Conservation (phyloP, 2,113 vertebrate species). For the Brachypodius melanocephalos region DNA sequence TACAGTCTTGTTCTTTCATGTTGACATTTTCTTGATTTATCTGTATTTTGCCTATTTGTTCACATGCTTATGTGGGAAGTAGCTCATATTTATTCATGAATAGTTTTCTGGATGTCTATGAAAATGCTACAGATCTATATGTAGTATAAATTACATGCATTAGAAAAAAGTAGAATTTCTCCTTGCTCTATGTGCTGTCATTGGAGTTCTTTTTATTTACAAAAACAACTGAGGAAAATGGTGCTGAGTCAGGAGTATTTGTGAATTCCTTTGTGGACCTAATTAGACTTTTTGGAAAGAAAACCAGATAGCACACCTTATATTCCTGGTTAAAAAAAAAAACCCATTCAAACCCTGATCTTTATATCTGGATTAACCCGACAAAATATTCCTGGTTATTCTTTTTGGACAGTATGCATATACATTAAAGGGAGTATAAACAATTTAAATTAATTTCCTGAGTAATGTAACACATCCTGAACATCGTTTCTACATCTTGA, state of each 20-base stretch:
- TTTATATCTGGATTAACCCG: background rate
- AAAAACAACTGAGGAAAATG: background rate
- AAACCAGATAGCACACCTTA: background rate
- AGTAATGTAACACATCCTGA: background rate
- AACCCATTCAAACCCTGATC: background rate
- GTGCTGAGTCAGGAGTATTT: background rate
- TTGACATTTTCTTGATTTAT: background rate
- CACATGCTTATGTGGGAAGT: background rate
- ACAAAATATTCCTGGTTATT: background rate
- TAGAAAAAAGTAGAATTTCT: background rate
- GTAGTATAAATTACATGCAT: background rate
- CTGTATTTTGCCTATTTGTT: background rate
- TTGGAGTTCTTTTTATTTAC: background rate
- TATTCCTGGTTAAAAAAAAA: background rate
- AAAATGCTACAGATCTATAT: background rate
- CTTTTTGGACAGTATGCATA: background rate
- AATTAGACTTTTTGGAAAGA: background rate
- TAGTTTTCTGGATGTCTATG: background rate
- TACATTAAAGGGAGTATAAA: background rate
- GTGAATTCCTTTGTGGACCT: background rate
- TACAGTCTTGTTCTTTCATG: background rate
- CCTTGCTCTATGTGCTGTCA: background rate
- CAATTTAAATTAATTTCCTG: conserved; percentile 10
- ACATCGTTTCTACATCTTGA: background rate
- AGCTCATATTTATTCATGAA: background rate